Evolutionary conservation across 2,888 invertebrate genomes (phyloP).

Genomic region (Caenorhabditis macrosperma): DNA sequence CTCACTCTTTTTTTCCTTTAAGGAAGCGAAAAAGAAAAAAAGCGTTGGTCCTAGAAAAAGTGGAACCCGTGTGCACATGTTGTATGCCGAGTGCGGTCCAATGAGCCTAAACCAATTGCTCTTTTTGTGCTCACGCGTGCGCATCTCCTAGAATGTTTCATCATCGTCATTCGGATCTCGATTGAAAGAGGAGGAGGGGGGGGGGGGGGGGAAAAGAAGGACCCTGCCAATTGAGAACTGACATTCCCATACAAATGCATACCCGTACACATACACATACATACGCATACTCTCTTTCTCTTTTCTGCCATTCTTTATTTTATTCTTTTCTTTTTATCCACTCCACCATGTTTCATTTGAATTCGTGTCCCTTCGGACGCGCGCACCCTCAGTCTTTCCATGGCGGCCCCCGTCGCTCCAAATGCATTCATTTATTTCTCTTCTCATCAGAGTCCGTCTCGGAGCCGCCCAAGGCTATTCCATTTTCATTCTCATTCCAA

Average conservation of each 20-base stretch:
- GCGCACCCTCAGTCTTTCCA: constrained; percentile 22
- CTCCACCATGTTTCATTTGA: constrained; percentile 57
- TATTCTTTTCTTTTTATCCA: constrained; percentile 49
- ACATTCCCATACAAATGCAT: constrained; percentile 24
- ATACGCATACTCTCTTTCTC: constrained; percentile 10
- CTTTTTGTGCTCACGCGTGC: constrained; percentile 52
- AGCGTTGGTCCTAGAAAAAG: constrained; percentile 43
- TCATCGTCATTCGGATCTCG: constrained; percentile 49
- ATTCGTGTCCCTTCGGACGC: constrained; percentile 25
- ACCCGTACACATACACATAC: constrained; percentile 18
- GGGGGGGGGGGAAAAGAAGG: not conserved
- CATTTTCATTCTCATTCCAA: constrained; percentile 59
- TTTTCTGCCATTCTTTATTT: constrained; percentile 29
- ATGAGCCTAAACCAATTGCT: constrained; percentile 59
- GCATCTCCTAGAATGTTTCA: constrained; percentile 50
- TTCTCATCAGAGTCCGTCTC: constrained; percentile 17
- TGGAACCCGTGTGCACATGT: constrained; percentile 54
- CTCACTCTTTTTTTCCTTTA: constrained; percentile 21
- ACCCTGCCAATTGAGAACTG: constrained; percentile 30
- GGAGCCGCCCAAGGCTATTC: constrained; percentile 18
- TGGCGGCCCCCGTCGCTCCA: constrained; percentile 5
- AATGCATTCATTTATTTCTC: constrained; percentile 55
- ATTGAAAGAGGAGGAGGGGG: constrained; percentile 16
- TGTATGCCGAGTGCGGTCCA: constrained; percentile 57
- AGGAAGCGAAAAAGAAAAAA: constrained; percentile 26